These are phyloP conservation scores for Hexactinellida sp. DNA, from an alignment of 37 sponge, comb jelly and placozoan genomes.

Conservation along the genomic window DNA sequence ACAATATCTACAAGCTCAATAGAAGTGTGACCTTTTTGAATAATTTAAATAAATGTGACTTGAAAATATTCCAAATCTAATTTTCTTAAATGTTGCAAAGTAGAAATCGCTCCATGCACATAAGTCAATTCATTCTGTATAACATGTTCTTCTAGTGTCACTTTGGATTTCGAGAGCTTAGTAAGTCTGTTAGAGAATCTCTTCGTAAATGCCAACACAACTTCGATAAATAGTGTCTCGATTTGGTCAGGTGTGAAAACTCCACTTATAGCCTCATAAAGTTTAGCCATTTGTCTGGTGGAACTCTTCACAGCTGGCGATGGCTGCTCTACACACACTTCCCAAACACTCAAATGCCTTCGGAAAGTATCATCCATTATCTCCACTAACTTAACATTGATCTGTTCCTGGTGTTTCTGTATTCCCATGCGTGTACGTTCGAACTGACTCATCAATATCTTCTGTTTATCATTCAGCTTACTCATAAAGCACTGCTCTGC, in stretches of 20 bases:
- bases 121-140: constrained; percentile 1
- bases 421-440: constrained; percentile 21
- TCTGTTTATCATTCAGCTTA: constrained; percentile 40
- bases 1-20: neutral
- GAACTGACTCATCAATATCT: constrained; percentile 58
- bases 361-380: constrained; percentile 86
- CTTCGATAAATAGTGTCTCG: constrained; percentile 20
- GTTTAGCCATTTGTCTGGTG: constrained; percentile 65
- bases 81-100: neutral
- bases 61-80: constrained; percentile 18
- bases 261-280: constrained; percentile 74
- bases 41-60: neutral
- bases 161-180: neutral
- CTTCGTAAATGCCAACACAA: constrained; percentile 25
- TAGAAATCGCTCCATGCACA: neutral
- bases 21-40: neutral
- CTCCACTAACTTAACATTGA: constrained; percentile 53
- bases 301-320: constrained; percentile 53
- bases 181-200: neutral
- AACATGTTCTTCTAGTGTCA: neutral
- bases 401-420: constrained; percentile 59
- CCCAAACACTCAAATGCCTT: constrained; percentile 72
- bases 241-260: constrained; percentile 65
- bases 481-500: constrained; percentile 45
- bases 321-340: constrained; percentile 63